Percentiles rank a stretch among this genome's conserved stretches.
Conservation (phyloP, 2,797 vertebrate species). For the Heliangelus exortis region DNA sequence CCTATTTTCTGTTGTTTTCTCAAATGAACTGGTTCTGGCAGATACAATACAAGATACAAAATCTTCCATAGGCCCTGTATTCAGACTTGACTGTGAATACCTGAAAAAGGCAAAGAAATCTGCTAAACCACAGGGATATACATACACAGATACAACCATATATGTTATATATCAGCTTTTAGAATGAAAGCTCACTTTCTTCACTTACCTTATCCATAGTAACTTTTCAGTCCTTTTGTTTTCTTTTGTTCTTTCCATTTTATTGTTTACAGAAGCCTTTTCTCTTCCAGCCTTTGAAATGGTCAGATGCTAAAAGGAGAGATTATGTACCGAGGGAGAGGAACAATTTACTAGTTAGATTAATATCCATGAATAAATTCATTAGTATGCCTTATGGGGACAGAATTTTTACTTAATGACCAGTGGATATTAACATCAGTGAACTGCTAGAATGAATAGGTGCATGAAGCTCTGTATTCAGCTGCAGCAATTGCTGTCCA, state of each 20-base stretch:
- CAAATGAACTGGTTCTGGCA: not conserved
- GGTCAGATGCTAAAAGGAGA: not conserved
- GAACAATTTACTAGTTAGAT: not conserved
- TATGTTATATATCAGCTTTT: not conserved
- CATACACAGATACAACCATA: not conserved
- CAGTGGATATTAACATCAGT: not conserved
- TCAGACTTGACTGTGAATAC: not conserved
- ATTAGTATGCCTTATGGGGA: not conserved
- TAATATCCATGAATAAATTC: not conserved
- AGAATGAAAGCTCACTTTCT: not conserved
- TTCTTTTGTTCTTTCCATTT: not conserved
- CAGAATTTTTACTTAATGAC: constrained; percentile 1
- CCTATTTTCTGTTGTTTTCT: not conserved
- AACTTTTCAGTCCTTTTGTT: not conserved
- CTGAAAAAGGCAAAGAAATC: not conserved
- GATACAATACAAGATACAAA: not conserved
- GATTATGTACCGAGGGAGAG: not conserved
- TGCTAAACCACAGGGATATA: not conserved
- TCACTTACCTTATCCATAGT: not conserved
- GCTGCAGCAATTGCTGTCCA: not conserved
- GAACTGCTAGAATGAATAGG: not conserved
- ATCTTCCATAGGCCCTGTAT: not conserved
- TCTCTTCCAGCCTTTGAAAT: not conserved
- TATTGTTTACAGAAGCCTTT: not conserved
- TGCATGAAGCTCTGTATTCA: not conserved